Conservation (phyloP, 2,888 invertebrate genomes). For the Norana najaformis region DNA sequence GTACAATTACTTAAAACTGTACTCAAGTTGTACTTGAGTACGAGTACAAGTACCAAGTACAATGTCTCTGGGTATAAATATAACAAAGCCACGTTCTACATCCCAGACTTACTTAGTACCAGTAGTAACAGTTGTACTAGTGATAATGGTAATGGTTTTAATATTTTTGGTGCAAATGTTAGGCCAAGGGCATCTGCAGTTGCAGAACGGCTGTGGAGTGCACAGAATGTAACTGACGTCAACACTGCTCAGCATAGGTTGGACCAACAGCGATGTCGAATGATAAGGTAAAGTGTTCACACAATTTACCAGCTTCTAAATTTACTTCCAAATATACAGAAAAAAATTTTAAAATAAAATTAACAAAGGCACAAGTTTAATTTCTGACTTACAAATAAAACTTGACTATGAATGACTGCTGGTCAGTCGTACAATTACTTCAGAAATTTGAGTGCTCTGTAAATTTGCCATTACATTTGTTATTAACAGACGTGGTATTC, state of each 20-base stretch:
- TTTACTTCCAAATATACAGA: too few relatives aligned
- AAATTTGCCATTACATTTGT: constrained; percentile 4
- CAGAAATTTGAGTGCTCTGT: neutral
- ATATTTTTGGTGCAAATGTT: neutral
- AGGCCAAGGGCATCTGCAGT: constrained; percentile 80
- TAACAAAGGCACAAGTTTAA: neutral
- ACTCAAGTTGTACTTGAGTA: too few relatives aligned
- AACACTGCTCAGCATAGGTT: constrained; percentile 68
- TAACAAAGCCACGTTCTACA: neutral
- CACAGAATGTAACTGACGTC: constrained; percentile 56
- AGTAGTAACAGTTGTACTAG: neutral
- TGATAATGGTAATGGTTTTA: neutral
- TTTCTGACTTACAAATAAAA: neutral
- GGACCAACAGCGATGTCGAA: constrained; percentile 76
- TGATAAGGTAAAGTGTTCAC: constrained; percentile 64
- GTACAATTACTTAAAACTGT: too few relatives aligned
- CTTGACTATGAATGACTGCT: too few relatives aligned
- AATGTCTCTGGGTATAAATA: too few relatives aligned
- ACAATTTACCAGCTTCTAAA: neutral
- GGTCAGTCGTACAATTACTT: neutral
- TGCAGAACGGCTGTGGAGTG: constrained; percentile 81
- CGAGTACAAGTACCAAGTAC: too few relatives aligned
- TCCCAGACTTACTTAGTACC: neutral
- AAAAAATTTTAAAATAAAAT: too few relatives aligned
- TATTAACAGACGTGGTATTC: constrained; percentile 54